phyloP scores from a whole-genome alignment of 2,113 vertebrate genomes.

The Megaptera novaeangliae region DNA sequence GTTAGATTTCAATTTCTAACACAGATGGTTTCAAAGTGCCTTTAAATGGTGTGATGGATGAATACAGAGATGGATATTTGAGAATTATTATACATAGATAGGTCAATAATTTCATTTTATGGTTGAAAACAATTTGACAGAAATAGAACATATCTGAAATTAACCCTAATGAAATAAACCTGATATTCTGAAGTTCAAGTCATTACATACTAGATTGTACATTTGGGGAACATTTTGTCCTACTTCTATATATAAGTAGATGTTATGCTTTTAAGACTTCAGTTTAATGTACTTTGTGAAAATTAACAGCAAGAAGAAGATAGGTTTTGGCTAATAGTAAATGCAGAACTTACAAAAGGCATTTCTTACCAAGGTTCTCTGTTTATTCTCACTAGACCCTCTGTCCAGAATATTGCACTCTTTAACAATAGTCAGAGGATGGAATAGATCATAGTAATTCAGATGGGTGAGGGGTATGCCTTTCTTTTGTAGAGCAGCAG shows the following conservation, averaged over 20 bases:
- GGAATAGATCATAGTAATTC: not conserved
- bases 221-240: not conserved
- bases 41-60: not conserved
- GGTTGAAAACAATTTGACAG: constrained; percentile 9
- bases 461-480: not conserved
- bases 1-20: not conserved
- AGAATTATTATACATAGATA: not conserved
- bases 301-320: constrained; percentile 15
- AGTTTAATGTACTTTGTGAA: constrained; percentile 36
- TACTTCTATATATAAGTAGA: not conserved
- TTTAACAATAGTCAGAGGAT: not conserved
- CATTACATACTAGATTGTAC: not conserved
- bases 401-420: not conserved
- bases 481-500: constrained; percentile 3
- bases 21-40: not conserved
- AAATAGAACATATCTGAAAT: constrained; percentile 22
- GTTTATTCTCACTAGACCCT: not conserved
- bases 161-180: constrained; percentile 30
- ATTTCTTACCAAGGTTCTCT: not conserved
- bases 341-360: not conserved
- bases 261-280: not conserved
- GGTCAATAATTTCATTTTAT: constrained; percentile 24
- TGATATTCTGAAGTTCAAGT: constrained; percentile 43
- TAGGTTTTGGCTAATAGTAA: not conserved
- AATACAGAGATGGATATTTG: not conserved